Evolutionary conservation across 2,113 vertebrate genomes (phyloP), one percentile per base, ranked within the genome.

Genomic region (Antigone vipio): DNA sequence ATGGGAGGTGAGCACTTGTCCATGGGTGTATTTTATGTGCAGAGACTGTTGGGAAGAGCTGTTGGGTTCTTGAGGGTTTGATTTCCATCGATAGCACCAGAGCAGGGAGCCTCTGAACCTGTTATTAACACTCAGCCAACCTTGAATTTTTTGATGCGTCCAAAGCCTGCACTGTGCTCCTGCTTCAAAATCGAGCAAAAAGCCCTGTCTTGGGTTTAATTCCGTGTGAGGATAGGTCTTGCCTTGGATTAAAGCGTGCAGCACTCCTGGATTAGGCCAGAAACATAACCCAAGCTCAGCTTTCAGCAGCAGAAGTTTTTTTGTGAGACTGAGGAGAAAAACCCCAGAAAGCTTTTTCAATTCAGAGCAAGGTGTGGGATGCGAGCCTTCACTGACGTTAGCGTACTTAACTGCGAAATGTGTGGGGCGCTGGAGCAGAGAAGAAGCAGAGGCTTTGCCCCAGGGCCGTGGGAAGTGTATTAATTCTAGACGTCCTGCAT

Each of bases 351-450:
- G 20, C 3, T 68, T 29, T 68, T 52, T 8, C 18, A 40, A 1
- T 63, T 63, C 40, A 6, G 38, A 68, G 62, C 22, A 44, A 44
- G 75, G 35, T 2, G 29, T 6, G 88, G 32, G 56, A 13, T 40
- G n/a, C 1, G 10, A 83, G 24, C 35, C 29, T 44, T 29, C 5
- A 0, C 5, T 64, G 9, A 0, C 11, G 5, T 6, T 29, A 5
- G 26, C 5, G 50, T 59, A 27, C 38, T 47, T 75, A 38, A 8
- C 62, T 8, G 44, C 0, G 7, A 35, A 20, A 47, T 19, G 26
- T 5, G 35, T 8, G 64, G 52, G 81, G 34, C 2, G 11, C 62
- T 68, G 91, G 56, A 69, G 67, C 44, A 66, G 80, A 58, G 49
- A 11, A 6, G 67, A 44, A 44, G 87, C 59, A 35, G 71, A 69